A percentile compares a stretch with the other conserved stretches of the same genome.
phyloP scores from a whole-genome alignment of 2,113 vertebrate species.

The Cheirogaleus medius region DNA sequence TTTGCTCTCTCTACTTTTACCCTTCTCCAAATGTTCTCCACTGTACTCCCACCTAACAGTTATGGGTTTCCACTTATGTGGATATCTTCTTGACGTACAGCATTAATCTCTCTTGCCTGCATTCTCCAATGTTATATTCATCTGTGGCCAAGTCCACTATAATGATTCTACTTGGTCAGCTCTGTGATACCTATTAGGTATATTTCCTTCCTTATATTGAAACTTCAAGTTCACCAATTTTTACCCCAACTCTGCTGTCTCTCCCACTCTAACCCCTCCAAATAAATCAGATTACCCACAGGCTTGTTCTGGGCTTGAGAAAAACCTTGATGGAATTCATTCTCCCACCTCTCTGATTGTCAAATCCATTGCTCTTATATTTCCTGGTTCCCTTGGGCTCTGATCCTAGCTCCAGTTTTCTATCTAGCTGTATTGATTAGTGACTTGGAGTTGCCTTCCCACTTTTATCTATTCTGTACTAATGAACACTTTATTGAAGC shows the following conservation, averaged over 20 bases:
- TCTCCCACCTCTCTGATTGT: not conserved
- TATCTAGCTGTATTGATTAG: not conserved
- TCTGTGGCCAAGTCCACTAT: not conserved
- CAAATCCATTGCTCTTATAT: not conserved
- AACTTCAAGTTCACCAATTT: not conserved
- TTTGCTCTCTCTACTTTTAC: constrained; percentile 21
- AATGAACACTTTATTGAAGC: not conserved
- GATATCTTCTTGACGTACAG: not conserved
- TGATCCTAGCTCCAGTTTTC: not conserved
- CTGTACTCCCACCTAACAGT: not conserved
- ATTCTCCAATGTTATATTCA: not conserved
- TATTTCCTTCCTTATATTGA: not conserved
- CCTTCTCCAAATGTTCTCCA: constrained; percentile 38
- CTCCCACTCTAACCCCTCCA: not conserved
- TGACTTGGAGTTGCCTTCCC: not conserved
- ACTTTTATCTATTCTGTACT: not conserved
- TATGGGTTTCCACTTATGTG: not conserved
- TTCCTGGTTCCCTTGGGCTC: not conserved
- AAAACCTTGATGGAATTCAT: not conserved
- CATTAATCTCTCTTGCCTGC: not conserved
- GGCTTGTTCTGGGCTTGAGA: not conserved
- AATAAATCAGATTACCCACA: not conserved
- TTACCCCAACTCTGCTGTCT: not conserved
- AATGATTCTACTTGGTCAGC: not conserved
- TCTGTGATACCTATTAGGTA: not conserved